A percentile compares a stretch with the other conserved stretches of the same genome.
phyloP scores from a whole-genome alignment of 2,888 invertebrate genomes.

The Cephus nigrinus region DNA sequence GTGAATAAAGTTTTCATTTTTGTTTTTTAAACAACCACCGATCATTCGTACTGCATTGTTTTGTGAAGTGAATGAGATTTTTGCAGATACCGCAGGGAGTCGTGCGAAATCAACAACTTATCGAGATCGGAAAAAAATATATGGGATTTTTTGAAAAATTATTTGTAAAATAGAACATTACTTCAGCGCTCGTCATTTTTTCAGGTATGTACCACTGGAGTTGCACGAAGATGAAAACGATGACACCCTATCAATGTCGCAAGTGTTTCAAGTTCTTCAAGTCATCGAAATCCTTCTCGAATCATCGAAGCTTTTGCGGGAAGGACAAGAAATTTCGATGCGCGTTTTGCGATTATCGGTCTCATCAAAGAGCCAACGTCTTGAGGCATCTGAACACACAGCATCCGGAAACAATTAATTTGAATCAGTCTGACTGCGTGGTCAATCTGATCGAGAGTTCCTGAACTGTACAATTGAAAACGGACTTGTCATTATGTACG shows the following conservation, averaged over 20 bases:
- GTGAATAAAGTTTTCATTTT: not conserved
- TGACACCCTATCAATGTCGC: slow-evolving; percentile 32
- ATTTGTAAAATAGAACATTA: not conserved
- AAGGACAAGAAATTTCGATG: slow-evolving; percentile 37
- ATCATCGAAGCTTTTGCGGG: slow-evolving; percentile 36
- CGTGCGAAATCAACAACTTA: not conserved
- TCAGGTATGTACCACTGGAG: slow-evolving; percentile 28
- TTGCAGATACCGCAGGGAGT: not conserved
- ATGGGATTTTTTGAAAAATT: not conserved
- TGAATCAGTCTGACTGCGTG: not conserved
- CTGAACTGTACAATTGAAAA: not conserved
- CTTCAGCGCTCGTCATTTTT: slow-evolving; percentile 25
- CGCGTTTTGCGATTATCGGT: slow-evolving; percentile 34
- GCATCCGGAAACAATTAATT: slow-evolving; percentile 19
- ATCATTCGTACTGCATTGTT: not conserved
- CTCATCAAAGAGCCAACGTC: slow-evolving; percentile 37
- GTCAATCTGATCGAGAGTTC: not conserved
- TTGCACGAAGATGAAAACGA: slow-evolving; percentile 7
- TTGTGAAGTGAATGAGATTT: not conserved
- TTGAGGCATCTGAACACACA: slow-evolving; percentile 31
- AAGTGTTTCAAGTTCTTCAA: slow-evolving; percentile 40
- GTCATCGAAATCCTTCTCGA: slow-evolving; percentile 27
- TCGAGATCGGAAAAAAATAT: not conserved
- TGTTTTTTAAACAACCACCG: not conserved
- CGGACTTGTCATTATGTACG: not conserved